Evolutionary conservation across 2,888 invertebrate species (phyloP).

Genomic region (Cerceris rybyensis): DNA sequence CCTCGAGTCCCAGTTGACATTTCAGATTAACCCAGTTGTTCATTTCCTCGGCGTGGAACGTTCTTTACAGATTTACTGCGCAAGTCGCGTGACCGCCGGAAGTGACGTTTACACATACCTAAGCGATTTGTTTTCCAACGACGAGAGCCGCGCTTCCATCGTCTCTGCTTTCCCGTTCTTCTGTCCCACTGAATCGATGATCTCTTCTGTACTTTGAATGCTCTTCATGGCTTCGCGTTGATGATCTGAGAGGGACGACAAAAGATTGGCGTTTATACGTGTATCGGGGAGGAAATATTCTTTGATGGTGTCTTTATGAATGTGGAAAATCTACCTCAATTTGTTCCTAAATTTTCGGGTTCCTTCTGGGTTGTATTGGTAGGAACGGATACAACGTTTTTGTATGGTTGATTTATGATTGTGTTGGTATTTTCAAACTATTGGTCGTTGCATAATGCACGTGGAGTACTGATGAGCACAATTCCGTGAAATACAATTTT

Average conservation of each 20-base stretch:
- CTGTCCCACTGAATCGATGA: slow-evolving; percentile 44
- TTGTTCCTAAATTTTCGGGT: no score
- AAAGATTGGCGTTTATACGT: slow-evolving; percentile 4
- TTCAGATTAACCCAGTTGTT: slow-evolving; percentile 76
- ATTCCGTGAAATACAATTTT: no score
- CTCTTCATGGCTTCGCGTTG: slow-evolving; percentile 11
- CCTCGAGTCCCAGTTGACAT: slow-evolving; percentile 70
- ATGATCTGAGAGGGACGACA: slow-evolving; percentile 24
- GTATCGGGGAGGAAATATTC: slow-evolving; percentile 10
- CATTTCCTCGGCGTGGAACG: slow-evolving; percentile 67
- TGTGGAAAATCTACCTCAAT: slow-evolving; percentile 1
- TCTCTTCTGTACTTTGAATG: slow-evolving; percentile 24
- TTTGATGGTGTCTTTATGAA: slow-evolving; percentile 51
- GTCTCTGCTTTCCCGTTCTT: slow-evolving; percentile 5
- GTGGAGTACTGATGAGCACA: no score
- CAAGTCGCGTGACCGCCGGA: slow-evolving; percentile 34
- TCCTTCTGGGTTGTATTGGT: no score
- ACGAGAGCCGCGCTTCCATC: slow-evolving; percentile 14
- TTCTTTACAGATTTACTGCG: slow-evolving; percentile 58
- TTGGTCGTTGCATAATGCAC: no score
- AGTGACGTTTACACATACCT: slow-evolving; percentile 40
- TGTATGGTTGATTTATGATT: no score
- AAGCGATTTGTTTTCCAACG: slow-evolving; percentile 54
- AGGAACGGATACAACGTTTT: no score
- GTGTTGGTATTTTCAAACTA: no score